Percentiles rank a stretch among this genome's conserved stretches.
Evolutionary conservation across 1,140 invertebrate genomes (phyloP).

Genomic region (Micrasema longulum): DNA sequence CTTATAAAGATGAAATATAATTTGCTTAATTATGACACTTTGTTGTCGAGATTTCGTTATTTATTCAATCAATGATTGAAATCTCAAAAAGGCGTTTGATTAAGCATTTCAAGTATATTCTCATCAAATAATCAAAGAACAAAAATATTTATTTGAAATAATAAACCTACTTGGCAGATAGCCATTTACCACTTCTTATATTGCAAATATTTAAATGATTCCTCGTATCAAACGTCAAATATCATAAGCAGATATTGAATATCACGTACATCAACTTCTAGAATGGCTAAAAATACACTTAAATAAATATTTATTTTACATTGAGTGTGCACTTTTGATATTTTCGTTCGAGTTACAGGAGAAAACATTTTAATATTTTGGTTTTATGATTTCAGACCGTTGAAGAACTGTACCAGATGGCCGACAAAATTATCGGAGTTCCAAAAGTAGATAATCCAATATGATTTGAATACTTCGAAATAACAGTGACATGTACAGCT

Average conservation of each 20-base stretch:
- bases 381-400: constrained; percentile 68
- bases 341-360: constrained; percentile 18
- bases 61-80: too few species aligned
- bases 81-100: too few species aligned
- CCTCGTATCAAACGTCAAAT: constrained; percentile 9
- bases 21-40: too few species aligned
- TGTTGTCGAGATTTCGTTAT: too few species aligned
- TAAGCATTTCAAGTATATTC: too few species aligned
- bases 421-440: constrained; percentile 72
- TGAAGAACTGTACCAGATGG: constrained; percentile 73
- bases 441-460: too few species aligned
- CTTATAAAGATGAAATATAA: too few species aligned
- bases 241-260: neutral
- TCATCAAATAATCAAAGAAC: too few species aligned
- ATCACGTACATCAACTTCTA: neutral
- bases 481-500: too few species aligned
- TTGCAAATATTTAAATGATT: constrained; percentile 5
- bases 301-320: constrained; percentile 11
- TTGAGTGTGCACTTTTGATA: constrained; percentile 11
- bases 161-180: constrained; percentile 5
- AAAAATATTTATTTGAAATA: too few species aligned
- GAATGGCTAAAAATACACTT: neutral
- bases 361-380: constrained; percentile 45
- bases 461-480: too few species aligned
- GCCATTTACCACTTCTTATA: neutral